A percentile compares a stretch with the other conserved stretches of the same genome.
These are phyloP conservation scores for Oncorhynchus tshawytscha DNA, from an alignment of 2,113 vertebrate species.

Conservation along the genomic window DNA sequence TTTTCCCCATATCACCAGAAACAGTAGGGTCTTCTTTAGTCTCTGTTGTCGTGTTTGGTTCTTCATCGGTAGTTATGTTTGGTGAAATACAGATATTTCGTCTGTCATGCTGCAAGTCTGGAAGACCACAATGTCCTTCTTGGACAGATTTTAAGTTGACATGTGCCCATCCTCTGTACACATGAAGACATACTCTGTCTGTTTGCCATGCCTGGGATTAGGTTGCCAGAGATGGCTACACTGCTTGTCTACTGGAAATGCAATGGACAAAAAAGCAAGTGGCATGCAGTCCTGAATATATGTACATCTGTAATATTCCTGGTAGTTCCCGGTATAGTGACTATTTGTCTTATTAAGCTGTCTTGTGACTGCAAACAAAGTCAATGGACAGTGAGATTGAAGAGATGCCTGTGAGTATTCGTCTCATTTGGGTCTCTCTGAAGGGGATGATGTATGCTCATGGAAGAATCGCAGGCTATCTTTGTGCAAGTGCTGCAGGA, in stretches of 20 bases:
- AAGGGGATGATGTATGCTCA: slow-evolving; percentile 29
- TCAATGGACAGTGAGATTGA: background rate
- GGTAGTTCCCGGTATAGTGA: slow-evolving; percentile 59
- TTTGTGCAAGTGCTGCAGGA: slow-evolving; percentile 35
- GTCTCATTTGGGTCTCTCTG: slow-evolving; percentile 30
- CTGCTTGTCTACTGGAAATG: slow-evolving; percentile 62
- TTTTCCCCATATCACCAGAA: background rate
- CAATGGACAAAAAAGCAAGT: slow-evolving; percentile 51
- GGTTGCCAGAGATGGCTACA: slow-evolving; percentile 61
- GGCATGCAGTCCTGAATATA: slow-evolving; percentile 63
- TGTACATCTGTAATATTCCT: slow-evolving; percentile 69
- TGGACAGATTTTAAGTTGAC: slow-evolving; percentile 54
- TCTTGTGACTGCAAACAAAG: slow-evolving; percentile 58
- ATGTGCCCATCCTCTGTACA: slow-evolving; percentile 63
- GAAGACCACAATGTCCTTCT: slow-evolving; percentile 45
- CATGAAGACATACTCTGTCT: slow-evolving; percentile 71
- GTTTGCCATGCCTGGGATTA: slow-evolving; percentile 41
- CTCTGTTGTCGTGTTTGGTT: slow-evolving; percentile 27
- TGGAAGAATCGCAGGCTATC: slow-evolving; percentile 22
- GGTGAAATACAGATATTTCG: slow-evolving; percentile 25
- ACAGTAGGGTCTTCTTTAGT: slow-evolving; percentile 29
- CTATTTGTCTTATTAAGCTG: slow-evolving; percentile 63
- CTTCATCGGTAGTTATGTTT: background rate
- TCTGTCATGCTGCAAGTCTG: slow-evolving; percentile 46
- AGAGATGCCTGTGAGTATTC: background rate